phyloP scores from a whole-genome alignment of 2,113 vertebrate genomes.

The Pollachius pollachius region DNA sequence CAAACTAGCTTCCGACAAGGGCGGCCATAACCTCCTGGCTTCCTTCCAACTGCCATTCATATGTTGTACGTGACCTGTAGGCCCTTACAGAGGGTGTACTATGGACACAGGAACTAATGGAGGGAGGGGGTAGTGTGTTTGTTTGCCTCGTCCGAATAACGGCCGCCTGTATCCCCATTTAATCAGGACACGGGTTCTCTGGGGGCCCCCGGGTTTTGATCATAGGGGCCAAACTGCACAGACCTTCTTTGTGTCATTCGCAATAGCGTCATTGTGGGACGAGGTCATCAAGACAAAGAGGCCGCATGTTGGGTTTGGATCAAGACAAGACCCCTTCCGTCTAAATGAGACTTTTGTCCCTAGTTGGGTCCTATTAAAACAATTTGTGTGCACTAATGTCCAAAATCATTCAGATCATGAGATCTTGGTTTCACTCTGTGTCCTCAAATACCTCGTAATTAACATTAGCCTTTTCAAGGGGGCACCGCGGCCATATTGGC shows the following conservation, averaged over 20 bases:
- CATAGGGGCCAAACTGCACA: conserved; percentile 58
- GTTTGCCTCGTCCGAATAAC: conserved; percentile 52
- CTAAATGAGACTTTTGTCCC: conserved; percentile 14
- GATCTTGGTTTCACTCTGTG: conserved; percentile 20
- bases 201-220: conserved; percentile 27
- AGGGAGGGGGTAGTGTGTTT: conserved; percentile 33
- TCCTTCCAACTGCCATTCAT: conserved; percentile 27
- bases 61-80: conserved; percentile 15
- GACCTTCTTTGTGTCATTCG: conserved; percentile 50
- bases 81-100: conserved; percentile 26
- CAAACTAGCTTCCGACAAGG: conserved; percentile 50
- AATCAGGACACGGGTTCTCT: conserved; percentile 54
- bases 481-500: neutral
- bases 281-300: conserved; percentile 52
- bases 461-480: neutral
- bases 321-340: conserved; percentile 30
- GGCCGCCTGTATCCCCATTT: conserved; percentile 42
- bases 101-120: conserved; percentile 34
- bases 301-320: conserved; percentile 53
- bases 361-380: conserved; percentile 41
- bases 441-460: conserved; percentile 28
- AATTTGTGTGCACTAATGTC: conserved; percentile 43
- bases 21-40: conserved; percentile 34
- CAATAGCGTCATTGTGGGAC: conserved; percentile 54
- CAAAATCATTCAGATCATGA: conserved; percentile 38